These are phyloP conservation scores for Poeciliopsis paucimaculata DNA, from an alignment of 2,797 vertebrate species.

Conservation along the genomic window DNA sequence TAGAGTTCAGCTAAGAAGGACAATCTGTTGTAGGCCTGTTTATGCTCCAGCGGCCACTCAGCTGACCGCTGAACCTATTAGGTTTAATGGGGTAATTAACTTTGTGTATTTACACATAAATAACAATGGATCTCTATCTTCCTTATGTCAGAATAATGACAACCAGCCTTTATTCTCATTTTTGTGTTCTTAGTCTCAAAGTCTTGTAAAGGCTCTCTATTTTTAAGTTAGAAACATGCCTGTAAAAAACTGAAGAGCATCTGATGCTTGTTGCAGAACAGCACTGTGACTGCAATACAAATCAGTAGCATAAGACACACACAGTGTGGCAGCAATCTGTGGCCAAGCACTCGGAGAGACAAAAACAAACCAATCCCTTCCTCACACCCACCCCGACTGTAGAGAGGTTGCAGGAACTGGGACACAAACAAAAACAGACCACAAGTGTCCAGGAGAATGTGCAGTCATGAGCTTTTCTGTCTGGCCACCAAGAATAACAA, in stretches of 20 bases:
- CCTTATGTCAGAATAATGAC: constrained; percentile 7
- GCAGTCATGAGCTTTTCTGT: constrained; percentile 23
- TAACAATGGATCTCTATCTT: constrained; percentile 16
- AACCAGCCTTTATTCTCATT: constrained; percentile 1
- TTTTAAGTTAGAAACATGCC: neutral
- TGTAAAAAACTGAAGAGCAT: constrained; percentile 18
- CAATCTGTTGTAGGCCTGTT: constrained; percentile 46
- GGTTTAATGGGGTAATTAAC: constrained; percentile 67
- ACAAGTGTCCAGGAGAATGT: constrained; percentile 37
- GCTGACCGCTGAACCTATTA: constrained; percentile 64
- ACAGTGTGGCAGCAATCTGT: constrained; percentile 17
- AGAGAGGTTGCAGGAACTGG: constrained; percentile 11
- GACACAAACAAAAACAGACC: constrained; percentile 25
- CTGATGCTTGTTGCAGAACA: constrained; percentile 14
- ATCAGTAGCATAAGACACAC: constrained; percentile 15
- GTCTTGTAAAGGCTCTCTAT: constrained; percentile 1
- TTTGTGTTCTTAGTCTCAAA: constrained; percentile 20
- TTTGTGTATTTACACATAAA: constrained; percentile 58
- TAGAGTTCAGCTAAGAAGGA: constrained; percentile 39
- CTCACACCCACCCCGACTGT: neutral
- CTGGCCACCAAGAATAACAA: constrained; percentile 34
- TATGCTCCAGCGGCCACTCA: constrained; percentile 50
- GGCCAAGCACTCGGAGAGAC: constrained; percentile 30
- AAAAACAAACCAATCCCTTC: constrained; percentile 40
- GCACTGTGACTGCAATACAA: constrained; percentile 33